Conservation (phyloP, 2,797 vertebrate species). For the Lepus townsendii region DNA sequence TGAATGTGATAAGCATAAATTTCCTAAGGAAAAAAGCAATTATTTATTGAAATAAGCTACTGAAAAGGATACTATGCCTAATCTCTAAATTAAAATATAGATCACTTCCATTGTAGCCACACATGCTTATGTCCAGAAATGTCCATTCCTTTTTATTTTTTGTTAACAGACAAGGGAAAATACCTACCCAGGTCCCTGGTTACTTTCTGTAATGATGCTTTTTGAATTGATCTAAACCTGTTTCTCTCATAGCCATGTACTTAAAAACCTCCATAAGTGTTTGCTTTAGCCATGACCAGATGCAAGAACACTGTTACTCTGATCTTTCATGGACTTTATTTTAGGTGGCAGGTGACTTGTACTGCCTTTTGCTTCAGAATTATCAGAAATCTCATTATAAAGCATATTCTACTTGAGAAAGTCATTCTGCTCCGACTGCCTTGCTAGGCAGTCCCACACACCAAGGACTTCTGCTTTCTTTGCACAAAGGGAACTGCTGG, state of each 20-base stretch:
- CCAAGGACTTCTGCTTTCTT: neutral
- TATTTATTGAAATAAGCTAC: neutral
- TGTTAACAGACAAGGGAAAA: neutral
- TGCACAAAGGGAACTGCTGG: neutral
- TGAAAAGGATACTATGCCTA: neutral
- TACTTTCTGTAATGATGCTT: neutral
- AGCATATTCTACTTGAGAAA: neutral
- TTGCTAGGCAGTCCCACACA: neutral
- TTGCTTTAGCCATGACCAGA: neutral
- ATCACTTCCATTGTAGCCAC: neutral
- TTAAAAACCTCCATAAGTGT: neutral
- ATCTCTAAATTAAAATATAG: constrained; percentile 15
- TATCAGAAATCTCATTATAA: neutral
- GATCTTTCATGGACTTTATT: neutral
- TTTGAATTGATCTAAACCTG: neutral
- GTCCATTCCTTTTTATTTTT: neutral
- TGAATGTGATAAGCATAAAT: neutral
- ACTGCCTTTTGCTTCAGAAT: neutral
- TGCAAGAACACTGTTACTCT: neutral
- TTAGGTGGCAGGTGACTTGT: neutral
- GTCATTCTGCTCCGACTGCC: neutral
- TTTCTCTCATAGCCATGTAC: neutral
- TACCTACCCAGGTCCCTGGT: neutral
- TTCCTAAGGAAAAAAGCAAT: neutral
- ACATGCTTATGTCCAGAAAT: neutral